These are phyloP conservation scores for Apodemia zela DNA, from an alignment of 2,888 invertebrate genomes.

Conservation along the genomic window DNA sequence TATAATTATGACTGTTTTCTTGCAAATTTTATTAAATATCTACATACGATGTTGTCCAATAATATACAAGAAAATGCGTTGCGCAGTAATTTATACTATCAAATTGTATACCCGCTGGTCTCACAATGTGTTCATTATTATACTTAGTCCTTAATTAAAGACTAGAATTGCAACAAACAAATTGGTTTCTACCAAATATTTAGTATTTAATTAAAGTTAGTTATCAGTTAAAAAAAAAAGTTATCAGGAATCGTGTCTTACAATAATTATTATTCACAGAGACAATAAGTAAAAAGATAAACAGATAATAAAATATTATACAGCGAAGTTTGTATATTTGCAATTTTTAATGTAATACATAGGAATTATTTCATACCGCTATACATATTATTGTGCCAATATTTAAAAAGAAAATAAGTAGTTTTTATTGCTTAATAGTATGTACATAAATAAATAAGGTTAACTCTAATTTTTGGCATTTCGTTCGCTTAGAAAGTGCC, in stretches of 20 bases:
- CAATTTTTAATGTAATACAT: neutral
- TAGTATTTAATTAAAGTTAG: slow-evolving; percentile 14
- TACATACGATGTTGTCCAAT: slow-evolving; percentile 23
- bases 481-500: slow-evolving; percentile 5
- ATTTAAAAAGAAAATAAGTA: neutral
- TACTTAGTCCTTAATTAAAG: slow-evolving; percentile 49
- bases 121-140: slow-evolving; percentile 43
- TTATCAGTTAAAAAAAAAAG: no score
- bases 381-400: neutral
- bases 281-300: slow-evolving; percentile 19
- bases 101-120: slow-evolving; percentile 47
- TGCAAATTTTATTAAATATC: neutral
- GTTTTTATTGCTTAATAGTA: neutral
- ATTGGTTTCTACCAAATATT: slow-evolving; percentile 21
- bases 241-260: slow-evolving; percentile 22
- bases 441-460: slow-evolving; percentile 3
- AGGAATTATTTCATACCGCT: neutral
- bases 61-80: slow-evolving; percentile 37
- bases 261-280: slow-evolving; percentile 3
- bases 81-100: slow-evolving; percentile 69
- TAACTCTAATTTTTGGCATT: slow-evolving; percentile 24
- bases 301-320: neutral
- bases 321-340: neutral
- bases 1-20: neutral
- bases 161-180: slow-evolving; percentile 49